Evolutionary conservation across 2,888 invertebrate species (phyloP).

Genomic region (Vesta saturnalis): DNA sequence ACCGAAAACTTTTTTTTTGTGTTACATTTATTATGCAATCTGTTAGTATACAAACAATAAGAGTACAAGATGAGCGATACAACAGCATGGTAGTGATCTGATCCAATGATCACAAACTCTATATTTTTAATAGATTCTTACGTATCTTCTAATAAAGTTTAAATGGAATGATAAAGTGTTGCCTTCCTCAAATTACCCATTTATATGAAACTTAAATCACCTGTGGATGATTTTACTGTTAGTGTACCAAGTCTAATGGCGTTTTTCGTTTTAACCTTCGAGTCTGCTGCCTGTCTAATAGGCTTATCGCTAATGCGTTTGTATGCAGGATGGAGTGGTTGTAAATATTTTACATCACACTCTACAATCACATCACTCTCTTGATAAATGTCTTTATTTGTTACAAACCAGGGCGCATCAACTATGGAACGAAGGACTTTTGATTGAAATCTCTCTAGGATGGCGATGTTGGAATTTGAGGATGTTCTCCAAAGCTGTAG

Average conservation of each 20-base stretch:
- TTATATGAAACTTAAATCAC: background rate
- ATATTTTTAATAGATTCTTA: too few relatives aligned
- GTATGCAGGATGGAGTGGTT: too few relatives aligned
- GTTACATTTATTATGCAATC: too few relatives aligned
- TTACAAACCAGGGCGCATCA: background rate
- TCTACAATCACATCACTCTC: background rate
- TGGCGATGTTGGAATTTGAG: background rate
- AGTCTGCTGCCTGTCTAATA: background rate
- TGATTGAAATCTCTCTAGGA: background rate
- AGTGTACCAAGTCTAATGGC: background rate
- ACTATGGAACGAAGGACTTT: background rate
- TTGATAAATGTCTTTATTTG: background rate
- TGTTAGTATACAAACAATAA: too few relatives aligned
- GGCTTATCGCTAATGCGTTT: background rate
- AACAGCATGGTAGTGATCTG: too few relatives aligned
- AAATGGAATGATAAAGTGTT: too few relatives aligned
- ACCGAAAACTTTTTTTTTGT: too few relatives aligned
- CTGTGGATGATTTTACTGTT: background rate
- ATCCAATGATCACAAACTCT: too few relatives aligned
- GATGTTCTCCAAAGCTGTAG: background rate
- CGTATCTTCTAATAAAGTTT: too few relatives aligned
- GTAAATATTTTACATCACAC: background rate
- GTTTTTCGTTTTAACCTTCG: background rate
- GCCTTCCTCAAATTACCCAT: too few relatives aligned
- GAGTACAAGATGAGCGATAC: too few relatives aligned